Evolutionary conservation across 2,797 vertebrate genomes (phyloP), one percentile per base, ranked within the genome.

Genomic region (Epinephelus coioides): DNA sequence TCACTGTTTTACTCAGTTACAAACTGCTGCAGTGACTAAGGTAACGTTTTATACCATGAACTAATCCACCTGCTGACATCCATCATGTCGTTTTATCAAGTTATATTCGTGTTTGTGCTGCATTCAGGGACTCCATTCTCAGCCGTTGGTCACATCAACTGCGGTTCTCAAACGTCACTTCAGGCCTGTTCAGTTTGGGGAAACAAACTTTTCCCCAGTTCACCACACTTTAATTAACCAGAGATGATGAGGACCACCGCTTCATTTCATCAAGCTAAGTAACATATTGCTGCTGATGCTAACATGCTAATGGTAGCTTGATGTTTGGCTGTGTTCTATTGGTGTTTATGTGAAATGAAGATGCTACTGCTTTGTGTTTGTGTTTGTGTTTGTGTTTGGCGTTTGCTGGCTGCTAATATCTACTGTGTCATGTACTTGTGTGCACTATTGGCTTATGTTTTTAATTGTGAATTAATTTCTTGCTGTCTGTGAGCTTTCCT

Each of bases 111-210:
- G 25, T 19, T 15, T 13, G 19, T 23, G 65, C 2, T 21, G 30
- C 17, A 5, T 51, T 43, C 46, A 21, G 1, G 25, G n/a, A 59
- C 53, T 50, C 9, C 0, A 11, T 1, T 5, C 14, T 72, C 14
- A 47, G 53, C 11, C 12, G 6, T 6, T 13, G 18, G 40, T 23
- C 40, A 25, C 25, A 14, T 13, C 3, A 23, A 4, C 25, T 9
- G 25, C 55, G 4, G 4, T 19, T 12, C 12, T 55, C 14, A 23
- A 44, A 50, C 0, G 12, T 9, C 15, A 1, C 53, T 12, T 19
- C 4, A 23, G 12, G 18, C 13, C 2, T 0, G 13, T 34, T 34
- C 34, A 34, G 30, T 34, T 6, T 34, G 30, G 30, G 2, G 21
- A 53, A 38, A 25, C 34, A 0, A 23, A 69, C 34, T 5, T 21